Evolutionary conservation across 2,113 vertebrate species (phyloP).

Genomic region (Paraplagusia blochii): DNA sequence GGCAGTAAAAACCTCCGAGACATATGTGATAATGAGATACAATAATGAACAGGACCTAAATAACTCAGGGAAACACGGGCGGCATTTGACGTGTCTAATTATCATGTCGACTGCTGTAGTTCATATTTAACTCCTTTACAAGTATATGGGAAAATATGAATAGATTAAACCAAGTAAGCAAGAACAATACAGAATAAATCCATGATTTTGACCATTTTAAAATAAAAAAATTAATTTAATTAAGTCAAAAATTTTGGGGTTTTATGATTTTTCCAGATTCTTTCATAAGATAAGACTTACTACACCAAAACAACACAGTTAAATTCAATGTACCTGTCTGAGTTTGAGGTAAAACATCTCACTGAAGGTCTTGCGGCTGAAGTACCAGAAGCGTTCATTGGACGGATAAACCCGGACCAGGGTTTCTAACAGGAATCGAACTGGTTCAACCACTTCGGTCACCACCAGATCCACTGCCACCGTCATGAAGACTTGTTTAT

Average conservation of each 20-base stretch:
- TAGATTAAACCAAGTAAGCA: too few relatives aligned
- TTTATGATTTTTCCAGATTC: too few relatives aligned
- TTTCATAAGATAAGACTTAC: too few relatives aligned
- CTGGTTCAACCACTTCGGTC: constrained; percentile 92
- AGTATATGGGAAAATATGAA: too few relatives aligned
- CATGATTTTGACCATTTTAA: too few relatives aligned
- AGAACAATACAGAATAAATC: neutral
- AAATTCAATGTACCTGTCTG: constrained; percentile 81
- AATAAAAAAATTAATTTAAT: too few relatives aligned
- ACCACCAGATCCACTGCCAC: constrained; percentile 96
- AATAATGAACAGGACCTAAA: constrained; percentile 7
- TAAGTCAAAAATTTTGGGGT: neutral
- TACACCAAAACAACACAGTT: neutral
- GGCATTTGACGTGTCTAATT: too few relatives aligned
- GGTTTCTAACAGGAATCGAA: constrained; percentile 90
- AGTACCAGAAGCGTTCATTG: constrained; percentile 98
- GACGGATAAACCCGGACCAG: constrained; percentile 90
- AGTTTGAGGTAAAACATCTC: constrained; percentile 94
- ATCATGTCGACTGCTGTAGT: too few relatives aligned
- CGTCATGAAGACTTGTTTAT: constrained; percentile 93
- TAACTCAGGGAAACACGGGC: neutral
- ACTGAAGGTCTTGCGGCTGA: constrained; percentile 93
- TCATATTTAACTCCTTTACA: too few relatives aligned
- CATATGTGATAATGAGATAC: neutral
- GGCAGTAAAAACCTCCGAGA: constrained; percentile 6